Conservation (phyloP, 2,113 vertebrate species). For the Rhipidura dahli region DNA sequence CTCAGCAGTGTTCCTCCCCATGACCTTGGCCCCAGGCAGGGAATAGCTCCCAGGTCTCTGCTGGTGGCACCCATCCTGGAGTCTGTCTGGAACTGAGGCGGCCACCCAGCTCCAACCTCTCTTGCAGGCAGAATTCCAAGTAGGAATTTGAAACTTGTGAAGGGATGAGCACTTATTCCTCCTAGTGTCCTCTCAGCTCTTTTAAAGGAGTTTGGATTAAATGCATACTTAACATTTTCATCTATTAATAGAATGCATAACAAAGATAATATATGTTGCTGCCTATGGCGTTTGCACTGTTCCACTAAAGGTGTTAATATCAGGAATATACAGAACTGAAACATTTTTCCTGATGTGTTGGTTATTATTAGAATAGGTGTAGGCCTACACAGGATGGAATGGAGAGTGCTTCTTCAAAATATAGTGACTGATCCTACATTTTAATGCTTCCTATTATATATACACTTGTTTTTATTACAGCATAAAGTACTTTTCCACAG, state of each 20-base stretch:
- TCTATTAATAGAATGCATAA: background rate
- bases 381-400: background rate
- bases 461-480: constrained; percentile 3
- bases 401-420: background rate
- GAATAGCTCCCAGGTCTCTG: background rate
- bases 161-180: background rate
- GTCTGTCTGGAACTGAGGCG: background rate
- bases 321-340: background rate
- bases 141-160: background rate
- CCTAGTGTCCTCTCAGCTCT: background rate
- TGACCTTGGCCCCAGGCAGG: background rate
- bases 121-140: background rate
- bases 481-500: background rate
- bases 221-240: background rate
- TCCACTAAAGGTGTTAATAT: background rate
- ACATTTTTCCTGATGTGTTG: background rate
- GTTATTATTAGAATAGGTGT: background rate
- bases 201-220: background rate
- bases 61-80: background rate
- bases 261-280: background rate
- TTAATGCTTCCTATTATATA: background rate
- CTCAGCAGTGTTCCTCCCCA: background rate
- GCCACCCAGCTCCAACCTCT: background rate
- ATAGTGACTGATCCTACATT: background rate
- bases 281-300: background rate